A percentile compares a stretch with the other conserved stretches of the same genome.
Conservation (phyloP, 2,113 vertebrate species). For the Pseudopodoces humilis region DNA sequence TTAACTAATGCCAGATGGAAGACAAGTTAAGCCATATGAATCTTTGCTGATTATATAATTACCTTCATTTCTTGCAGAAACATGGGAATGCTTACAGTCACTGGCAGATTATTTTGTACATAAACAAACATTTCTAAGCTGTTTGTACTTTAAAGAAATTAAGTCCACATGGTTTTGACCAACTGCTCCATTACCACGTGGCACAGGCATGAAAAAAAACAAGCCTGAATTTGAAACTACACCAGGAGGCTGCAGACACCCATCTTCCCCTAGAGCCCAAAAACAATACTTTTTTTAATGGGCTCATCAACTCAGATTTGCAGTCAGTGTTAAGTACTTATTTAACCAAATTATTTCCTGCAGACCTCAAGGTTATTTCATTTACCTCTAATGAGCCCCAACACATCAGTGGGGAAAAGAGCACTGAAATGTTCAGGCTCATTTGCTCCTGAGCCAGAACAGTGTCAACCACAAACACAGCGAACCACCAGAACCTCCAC, state of each 20-base stretch:
- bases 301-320: background rate
- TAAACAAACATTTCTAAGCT: conserved; percentile 37
- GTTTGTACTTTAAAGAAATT: conserved; percentile 41
- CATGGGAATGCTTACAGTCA: conserved; percentile 6
- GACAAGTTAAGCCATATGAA: conserved; percentile 35
- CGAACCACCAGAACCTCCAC: background rate
- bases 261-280: background rate
- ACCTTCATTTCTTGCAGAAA: conserved; percentile 25
- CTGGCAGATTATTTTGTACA: background rate
- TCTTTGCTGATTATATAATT: conserved; percentile 39
- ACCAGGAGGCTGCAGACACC: background rate
- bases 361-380: background rate
- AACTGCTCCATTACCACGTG: background rate
- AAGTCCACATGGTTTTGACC: conserved; percentile 24
- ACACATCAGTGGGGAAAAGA: background rate
- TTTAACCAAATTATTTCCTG: background rate
- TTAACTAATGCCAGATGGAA: conserved; percentile 51
- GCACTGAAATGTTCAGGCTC: background rate
- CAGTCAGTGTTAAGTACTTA: background rate
- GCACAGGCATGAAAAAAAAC: background rate
- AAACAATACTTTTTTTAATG: background rate
- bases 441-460: background rate
- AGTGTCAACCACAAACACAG: background rate
- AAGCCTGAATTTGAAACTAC: background rate
- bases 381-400: background rate